Conservation (phyloP, 2,113 vertebrate genomes). For the Neolamprologus sp. region DNA sequence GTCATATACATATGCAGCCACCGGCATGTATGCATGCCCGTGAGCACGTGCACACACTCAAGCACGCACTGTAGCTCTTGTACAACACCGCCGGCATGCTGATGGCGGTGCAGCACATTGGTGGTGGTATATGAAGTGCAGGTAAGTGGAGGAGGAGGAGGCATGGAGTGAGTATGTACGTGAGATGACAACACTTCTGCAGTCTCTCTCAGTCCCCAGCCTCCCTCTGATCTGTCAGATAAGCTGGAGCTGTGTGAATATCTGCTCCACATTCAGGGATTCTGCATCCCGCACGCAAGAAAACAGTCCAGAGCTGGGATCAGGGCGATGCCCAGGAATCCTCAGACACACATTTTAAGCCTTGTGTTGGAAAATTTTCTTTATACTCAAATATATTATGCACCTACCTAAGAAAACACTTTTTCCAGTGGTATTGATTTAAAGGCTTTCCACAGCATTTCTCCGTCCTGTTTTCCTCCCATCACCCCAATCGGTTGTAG, state of each 20-base stretch:
- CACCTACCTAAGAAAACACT: too few species aligned
- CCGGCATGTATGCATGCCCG: accelerated
- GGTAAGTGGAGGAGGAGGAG: neutral
- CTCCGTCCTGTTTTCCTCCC: accelerated
- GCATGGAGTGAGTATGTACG: neutral
- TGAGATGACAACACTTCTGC: neutral
- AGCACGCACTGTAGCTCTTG: neutral
- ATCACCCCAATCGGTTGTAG: neutral
- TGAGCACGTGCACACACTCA: neutral
- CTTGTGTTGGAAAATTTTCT: neutral
- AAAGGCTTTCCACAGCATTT: neutral
- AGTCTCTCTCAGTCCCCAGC: neutral
- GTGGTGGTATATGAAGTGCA: neutral
- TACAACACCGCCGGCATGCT: neutral
- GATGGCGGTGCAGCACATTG: neutral
- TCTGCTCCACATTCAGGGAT: neutral
- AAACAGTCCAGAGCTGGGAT: neutral
- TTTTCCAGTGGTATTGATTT: neutral
- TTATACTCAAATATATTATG: neutral
- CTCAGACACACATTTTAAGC: neutral
- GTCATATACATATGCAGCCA: neutral
- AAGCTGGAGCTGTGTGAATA: neutral
- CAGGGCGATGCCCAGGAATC: neutral
- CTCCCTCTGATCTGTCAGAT: neutral
- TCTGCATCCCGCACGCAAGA: neutral